Base-by-base conservation (phyloP, 2,113 vertebrate genomes). In the Mirounga angustirostris region DNA sequence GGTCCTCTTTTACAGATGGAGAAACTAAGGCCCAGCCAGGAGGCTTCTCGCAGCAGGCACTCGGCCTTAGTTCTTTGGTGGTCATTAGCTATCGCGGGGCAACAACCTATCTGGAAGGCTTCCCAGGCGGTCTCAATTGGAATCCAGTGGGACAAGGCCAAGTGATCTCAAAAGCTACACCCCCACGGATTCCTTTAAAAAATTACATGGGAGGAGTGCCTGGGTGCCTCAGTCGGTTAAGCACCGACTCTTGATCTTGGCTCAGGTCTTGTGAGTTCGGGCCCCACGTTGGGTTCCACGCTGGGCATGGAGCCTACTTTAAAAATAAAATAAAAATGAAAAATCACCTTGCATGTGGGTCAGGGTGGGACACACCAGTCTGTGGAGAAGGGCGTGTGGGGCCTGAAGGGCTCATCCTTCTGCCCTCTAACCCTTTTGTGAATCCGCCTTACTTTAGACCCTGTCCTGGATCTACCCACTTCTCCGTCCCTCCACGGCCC, bases 111-210 rank as follows among this genome's bases (percentile, higher is more conserved):
- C 76, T 59, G 30, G 15, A 65, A 56, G 81, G 36, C 22, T 30
- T 36, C 13, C 59, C 59, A 0, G 1, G 30, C 15, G 26, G 76
- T 46, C 13, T 0, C 3, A 0, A 6, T 9, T 40, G 88, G 69
- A 69, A 22, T n/a, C 63, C 46, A 1, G 0, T 15, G 24, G 56
- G 56, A 18, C 65, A 1, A 0, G 0, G 26, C 18, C 56, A 74
- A 13, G 67, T 19, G 26, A 26, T 46, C 33, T 28, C 63, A 12
- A 79, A 36, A 74, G 67, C 58, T 40, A 18, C 12, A 43, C 7
- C 28, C 21, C 26, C 43, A 0, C 18, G 19, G 15, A 26, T 22
- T 33, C 33, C 58, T 69, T n/a, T 46, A 30, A 43, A 14, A 56
- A 46, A 16, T 36, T 73, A 43, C 21, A 12, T 40, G 11, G 21